phyloP scores from a whole-genome alignment of 2,888 invertebrate genomes.

The Amitus sp. region DNA sequence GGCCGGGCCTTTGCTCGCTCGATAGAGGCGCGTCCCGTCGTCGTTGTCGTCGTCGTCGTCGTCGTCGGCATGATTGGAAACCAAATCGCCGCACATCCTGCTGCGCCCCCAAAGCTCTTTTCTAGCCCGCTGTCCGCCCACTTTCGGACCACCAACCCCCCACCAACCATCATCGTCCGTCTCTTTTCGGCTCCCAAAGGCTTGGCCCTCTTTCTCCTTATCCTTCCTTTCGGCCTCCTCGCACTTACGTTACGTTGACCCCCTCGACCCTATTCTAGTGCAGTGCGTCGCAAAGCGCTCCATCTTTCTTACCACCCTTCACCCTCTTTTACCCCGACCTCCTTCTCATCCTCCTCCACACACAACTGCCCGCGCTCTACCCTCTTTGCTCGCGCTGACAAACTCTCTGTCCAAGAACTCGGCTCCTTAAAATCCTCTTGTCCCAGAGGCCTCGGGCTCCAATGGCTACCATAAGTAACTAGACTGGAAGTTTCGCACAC shows the following conservation, averaged over 20 bases:
- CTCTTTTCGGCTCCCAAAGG: conserved; percentile 29
- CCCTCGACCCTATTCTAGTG: conserved; percentile 53
- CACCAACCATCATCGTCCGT: conserved; percentile 20
- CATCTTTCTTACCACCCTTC: conserved; percentile 44
- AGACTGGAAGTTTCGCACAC: conserved; percentile 58
- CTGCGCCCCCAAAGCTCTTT: conserved; percentile 57
- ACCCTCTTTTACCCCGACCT: conserved; percentile 21
- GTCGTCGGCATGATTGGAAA: conserved; percentile 67
- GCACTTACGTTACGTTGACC: conserved; percentile 53
- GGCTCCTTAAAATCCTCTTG: conserved; percentile 64
- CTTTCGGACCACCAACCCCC: conserved; percentile 1
- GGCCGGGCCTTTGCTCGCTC: conserved; percentile 64
- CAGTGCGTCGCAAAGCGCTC: conserved; percentile 36
- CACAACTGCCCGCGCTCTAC: conserved; percentile 40
- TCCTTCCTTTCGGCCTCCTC: conserved; percentile 37
- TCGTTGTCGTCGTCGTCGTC: too few species aligned
- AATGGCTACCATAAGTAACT: conserved; percentile 65
- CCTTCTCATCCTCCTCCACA: conserved; percentile 20
- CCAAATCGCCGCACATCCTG: conserved; percentile 66
- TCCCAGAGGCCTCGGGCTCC: conserved; percentile 54
- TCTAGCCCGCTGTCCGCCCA: conserved; percentile 32
- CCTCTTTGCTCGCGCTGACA: conserved; percentile 27
- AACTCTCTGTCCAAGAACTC: conserved; percentile 52
- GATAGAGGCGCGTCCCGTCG: conserved; percentile 66
- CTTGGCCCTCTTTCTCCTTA: conserved; percentile 26